Evolutionary conservation across 2,888 invertebrate genomes (phyloP).

Genomic region (Zaprionus bogoriensis): DNA sequence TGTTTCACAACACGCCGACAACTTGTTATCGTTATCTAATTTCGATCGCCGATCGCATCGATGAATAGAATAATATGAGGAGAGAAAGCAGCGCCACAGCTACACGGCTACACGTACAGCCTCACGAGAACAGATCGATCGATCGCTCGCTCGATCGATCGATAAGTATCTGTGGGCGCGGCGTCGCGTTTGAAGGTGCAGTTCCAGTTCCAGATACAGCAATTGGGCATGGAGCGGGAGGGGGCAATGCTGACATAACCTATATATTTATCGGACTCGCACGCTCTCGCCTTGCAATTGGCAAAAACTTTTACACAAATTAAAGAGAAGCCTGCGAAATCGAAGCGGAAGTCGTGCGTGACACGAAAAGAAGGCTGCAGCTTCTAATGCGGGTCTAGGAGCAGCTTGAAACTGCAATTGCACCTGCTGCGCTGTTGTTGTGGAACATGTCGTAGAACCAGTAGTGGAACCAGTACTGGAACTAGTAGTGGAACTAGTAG

Average conservation of each 20-base stretch:
- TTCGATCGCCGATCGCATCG: slow-evolving; percentile 60
- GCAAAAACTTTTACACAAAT: slow-evolving; percentile 63
- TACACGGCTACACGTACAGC: no score
- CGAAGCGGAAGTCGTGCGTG: not conserved
- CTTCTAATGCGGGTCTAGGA: not conserved
- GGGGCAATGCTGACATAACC: slow-evolving; percentile 2
- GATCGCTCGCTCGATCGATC: slow-evolving; percentile 29
- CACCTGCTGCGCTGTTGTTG: not conserved
- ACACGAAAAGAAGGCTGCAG: no score
- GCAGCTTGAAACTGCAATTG: not conserved
- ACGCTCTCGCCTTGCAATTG: slow-evolving; percentile 36
- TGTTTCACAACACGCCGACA: slow-evolving; percentile 82
- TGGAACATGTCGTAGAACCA: not conserved
- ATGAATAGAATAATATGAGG: slow-evolving; percentile 33
- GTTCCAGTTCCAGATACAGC: not conserved
- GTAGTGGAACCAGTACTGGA: not conserved
- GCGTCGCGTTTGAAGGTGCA: slow-evolving; percentile 39
- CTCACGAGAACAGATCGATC: no score
- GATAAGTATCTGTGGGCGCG: slow-evolving; percentile 45
- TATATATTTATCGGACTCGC: slow-evolving; percentile 9
- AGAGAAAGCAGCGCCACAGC: slow-evolving; percentile 16
- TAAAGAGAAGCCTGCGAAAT: slow-evolving; percentile 31
- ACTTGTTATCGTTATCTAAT: slow-evolving; percentile 80
- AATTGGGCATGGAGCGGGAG: not conserved
- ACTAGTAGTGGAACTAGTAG: not conserved